Base-by-base conservation (phyloP, 2,888 invertebrate species). In the Hybos culiciformis region DNA sequence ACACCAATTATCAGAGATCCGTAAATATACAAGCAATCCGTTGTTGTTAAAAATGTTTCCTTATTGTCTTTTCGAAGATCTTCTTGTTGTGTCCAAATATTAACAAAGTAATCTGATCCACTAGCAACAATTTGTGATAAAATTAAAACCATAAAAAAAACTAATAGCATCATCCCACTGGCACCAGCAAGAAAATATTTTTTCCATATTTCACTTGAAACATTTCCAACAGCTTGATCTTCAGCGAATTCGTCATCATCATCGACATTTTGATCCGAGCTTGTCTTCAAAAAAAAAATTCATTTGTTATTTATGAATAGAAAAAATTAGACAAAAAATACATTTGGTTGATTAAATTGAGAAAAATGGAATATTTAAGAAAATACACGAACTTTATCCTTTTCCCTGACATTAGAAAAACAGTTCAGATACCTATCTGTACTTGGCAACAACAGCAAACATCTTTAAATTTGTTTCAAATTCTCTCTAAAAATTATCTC, bases 31-130 rank as follows among this genome's bases (percentile, higher is more conserved):
- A 67, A 54, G 45, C 65, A 66, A 42, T 67, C 61, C 7, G 52
- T 50, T 15, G 63, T 61, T 15, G 59, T 59, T 32, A 66, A 52
- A 12, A 48, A 51, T 8, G 66, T 60, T 5, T 57, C 49, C 48
- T 58, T 54, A 14, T 57, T 58, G 5, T 52, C 48, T 0, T 55
- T 52, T 23, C 66, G 51, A 23, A 60, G 51, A 48, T 61, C 58
- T 50, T 67, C 67, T 46, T 67, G 63, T 41, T 64, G 61, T 1
- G 67, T 63, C 77, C 77, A 79, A 49, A 71, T 72, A 45, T 73
- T 74, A 1, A 78, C 68, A 62, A 77, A 80, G 50, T 69, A 78
- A 50, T 80, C 80, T 0, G 71, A 70, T 1, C 71, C 72, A 51
- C 74, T 77, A 26, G 73, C 73, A 1, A 70, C 58, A 2, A 64